These are phyloP conservation scores for Tachina fera DNA, from an alignment of 2,888 invertebrate species.

Conservation along the genomic window DNA sequence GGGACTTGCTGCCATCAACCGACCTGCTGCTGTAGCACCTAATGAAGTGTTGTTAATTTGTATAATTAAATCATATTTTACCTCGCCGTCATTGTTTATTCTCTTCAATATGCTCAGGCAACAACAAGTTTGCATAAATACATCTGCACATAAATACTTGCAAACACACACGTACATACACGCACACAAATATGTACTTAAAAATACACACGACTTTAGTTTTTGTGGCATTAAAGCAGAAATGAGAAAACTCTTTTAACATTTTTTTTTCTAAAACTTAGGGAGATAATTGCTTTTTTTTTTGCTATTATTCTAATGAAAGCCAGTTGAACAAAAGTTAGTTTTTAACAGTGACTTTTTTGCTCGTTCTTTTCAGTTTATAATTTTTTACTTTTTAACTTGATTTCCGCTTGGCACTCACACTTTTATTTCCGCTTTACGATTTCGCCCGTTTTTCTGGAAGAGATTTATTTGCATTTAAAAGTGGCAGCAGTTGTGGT, in stretches of 20 bases:
- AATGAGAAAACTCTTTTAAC: constrained; percentile 42
- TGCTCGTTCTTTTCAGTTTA: constrained; percentile 9
- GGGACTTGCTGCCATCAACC: constrained; percentile 15
- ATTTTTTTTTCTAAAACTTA: constrained; percentile 46
- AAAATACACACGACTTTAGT: neutral
- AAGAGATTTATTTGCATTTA: constrained; percentile 56
- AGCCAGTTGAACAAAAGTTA: constrained; percentile 53
- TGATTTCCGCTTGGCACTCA: constrained; percentile 64
- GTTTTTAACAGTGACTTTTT: constrained; percentile 28
- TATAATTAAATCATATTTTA: constrained; percentile 55
- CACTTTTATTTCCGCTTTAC: constrained; percentile 61
- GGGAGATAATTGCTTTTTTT: constrained; percentile 38
- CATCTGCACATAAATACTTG: neutral
- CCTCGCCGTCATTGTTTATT: constrained; percentile 13
- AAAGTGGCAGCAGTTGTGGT: constrained; percentile 44
- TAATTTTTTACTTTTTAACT: constrained; percentile 46
- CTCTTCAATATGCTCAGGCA: neutral
- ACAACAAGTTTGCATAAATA: neutral
- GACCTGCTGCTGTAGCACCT: constrained; percentile 27
- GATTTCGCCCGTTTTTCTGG: constrained; percentile 17
- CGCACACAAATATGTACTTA: neutral
- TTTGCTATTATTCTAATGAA: constrained; percentile 17
- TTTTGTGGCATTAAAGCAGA: constrained; percentile 21
- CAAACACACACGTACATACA: neutral
- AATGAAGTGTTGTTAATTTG: constrained; percentile 63